Evolutionary conservation across 2,797 vertebrate genomes (phyloP).

Genomic region (Luscinia luscinia): DNA sequence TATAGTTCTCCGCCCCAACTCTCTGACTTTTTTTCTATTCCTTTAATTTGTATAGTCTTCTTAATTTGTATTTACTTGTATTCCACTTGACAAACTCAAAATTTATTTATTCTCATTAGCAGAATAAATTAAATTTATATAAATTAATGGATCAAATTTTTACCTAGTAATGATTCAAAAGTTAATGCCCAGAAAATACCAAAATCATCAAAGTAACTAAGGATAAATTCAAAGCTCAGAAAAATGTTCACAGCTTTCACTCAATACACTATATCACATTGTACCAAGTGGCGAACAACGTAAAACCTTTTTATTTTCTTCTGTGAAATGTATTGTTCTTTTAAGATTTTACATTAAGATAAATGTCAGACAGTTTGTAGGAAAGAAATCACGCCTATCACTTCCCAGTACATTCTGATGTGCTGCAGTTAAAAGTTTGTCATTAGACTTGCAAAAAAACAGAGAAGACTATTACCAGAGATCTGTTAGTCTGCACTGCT

Average conservation of each 20-base stretch:
- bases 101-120: neutral
- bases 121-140: neutral
- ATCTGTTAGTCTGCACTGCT: neutral
- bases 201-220: neutral
- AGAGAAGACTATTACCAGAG: neutral
- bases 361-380: neutral
- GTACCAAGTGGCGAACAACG: neutral
- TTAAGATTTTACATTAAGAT: neutral
- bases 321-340: neutral
- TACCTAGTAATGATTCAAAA: neutral
- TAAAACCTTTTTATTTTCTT: neutral
- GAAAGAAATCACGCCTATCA: neutral
- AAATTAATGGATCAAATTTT: neutral
- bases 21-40: neutral
- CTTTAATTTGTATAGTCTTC: neutral
- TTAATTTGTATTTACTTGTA: neutral
- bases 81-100: neutral
- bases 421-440: neutral
- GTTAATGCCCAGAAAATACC: neutral
- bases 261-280: neutral
- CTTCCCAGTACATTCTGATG: neutral
- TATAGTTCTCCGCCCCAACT: conserved; percentile 33
- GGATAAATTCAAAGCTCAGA: neutral
- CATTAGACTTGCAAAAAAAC: neutral
- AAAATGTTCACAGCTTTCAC: neutral